Base-by-base conservation (phyloP, 2,888 invertebrate species). In the Athetis lepigone region DNA sequence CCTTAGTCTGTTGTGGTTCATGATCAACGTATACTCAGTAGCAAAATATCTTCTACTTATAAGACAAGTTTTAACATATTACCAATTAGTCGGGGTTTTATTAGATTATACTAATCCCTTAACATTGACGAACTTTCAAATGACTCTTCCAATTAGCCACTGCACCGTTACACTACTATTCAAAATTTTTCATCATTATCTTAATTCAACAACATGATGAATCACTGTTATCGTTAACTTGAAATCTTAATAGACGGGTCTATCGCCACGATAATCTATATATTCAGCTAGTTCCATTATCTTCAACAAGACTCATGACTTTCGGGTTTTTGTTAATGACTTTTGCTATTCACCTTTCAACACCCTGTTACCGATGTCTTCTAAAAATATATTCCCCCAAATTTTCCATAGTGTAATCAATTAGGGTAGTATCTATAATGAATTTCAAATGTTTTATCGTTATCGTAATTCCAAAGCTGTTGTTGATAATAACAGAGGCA, bases 241-340 rank as follows among this genome's bases (percentile, higher is more conserved):
- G 33, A 42, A 27, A 72, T 62, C 69, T 52, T 50, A 68, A 60
- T 61, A 57, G 52, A 49, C 40, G 43, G 45, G 37, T 59, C 33
- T 70, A 73, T 75, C 75, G 5, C 11, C 23, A 13, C 42, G 75
- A 75, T 70, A 37, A 75, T 70, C 75, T 57, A 4, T 47, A 4
- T 47, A 60, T 70, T 64, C 39, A 21, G 39, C 57, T n/a, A 40
- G 13, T 70, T 57, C 45, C 43, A 43, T 63, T 59, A 69, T 47
- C 25, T 33, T 42, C 3, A n/a, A 4, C 18, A 18, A 52, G 3
- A 51, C 16, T 47, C 4, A n/a, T 6, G 51, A n/a, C 21, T 4
- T 18, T n/a, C 13, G 2, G 11, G 29, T 23, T 1, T 16, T 6
- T 8, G 16, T 47, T 36, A n/a, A 36, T 25, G 7, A 23, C 9